phyloP scores from a whole-genome alignment of 30 jellyfish, hydroid and myxozoan genomes.

The Hydractinia symbiolongicarpus region DNA sequence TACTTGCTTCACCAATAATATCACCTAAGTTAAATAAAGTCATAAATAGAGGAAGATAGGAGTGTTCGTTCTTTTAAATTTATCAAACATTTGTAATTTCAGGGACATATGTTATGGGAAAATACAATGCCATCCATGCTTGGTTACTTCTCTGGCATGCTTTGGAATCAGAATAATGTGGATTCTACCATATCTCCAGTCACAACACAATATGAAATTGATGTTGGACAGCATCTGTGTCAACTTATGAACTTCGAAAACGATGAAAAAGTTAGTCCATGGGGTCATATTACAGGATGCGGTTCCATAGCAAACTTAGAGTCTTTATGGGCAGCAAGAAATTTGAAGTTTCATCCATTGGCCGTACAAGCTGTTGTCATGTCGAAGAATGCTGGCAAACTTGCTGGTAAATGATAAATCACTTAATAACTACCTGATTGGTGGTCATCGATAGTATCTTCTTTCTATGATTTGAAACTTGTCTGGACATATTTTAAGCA shows the following conservation, averaged over 20 bases:
- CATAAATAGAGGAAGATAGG: too few relatives aligned
- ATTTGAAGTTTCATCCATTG: slow-evolving; percentile 46
- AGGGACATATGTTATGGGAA: slow-evolving; percentile 78
- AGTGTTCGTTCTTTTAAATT: too few relatives aligned
- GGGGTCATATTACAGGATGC: slow-evolving; percentile 69
- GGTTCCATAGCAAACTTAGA: slow-evolving; percentile 59
- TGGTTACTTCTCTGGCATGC: slow-evolving; percentile 45
- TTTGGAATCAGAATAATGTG: slow-evolving; percentile 64
- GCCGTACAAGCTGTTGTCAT: slow-evolving; percentile 41
- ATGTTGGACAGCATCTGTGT: slow-evolving; percentile 48
- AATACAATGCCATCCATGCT: background rate
- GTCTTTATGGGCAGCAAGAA: slow-evolving; percentile 65
- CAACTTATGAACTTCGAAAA: slow-evolving; percentile 28
- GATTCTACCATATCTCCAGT: slow-evolving; percentile 61
- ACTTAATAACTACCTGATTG: too few relatives aligned
- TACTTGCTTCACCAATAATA: too few relatives aligned
- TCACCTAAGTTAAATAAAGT: too few relatives aligned
- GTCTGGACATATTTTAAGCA: too few relatives aligned
- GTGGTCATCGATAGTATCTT: too few relatives aligned
- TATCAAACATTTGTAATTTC: background rate
- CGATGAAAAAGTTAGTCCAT: slow-evolving; percentile 23
- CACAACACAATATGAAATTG: slow-evolving; percentile 32
- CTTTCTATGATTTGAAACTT: too few relatives aligned
- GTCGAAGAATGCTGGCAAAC: background rate
- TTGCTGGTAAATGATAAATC: too few relatives aligned